Base-by-base conservation (phyloP, 2,888 invertebrate genomes). In the Mellilla xanthometata region DNA sequence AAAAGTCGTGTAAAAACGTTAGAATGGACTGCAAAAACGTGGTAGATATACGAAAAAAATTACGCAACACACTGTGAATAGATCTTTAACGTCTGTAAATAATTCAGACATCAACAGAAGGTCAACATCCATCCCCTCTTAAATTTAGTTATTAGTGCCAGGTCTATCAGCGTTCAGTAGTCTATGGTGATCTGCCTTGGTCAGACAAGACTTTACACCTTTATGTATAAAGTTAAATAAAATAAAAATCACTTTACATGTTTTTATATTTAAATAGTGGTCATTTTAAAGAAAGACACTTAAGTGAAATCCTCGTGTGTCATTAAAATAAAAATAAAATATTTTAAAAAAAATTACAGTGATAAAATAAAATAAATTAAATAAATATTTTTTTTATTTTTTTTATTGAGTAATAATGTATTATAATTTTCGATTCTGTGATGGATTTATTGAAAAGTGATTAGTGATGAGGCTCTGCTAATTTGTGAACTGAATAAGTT, bases 161-260 rank as follows among this genome's bases (percentile, higher is more conserved):
- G 47, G 29, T 72, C 63, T 65, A 47, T 31, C 7, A 38, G 12
- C 15, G 1, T 66, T 69, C 58, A 58, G 56, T 65, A 29, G 39
- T 69, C 71, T 68, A 59, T 65, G 64, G 39, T 42, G 22, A 43
- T 27, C 50, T 54, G 65, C 58, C 46, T 51, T 41, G 56, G 26
- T 48, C 31, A 45, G 50, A 46, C 56, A 57, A 43, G 58, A 56
- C 44, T 51, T 44, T 3, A 13, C 4, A 26, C 13, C n/a, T 5
- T 7, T 9, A n/a, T 2, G 4, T 32, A 23, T 32, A 34, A 39
- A 40, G n/a, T n/a, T 46, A 35, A 32, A 33, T 15, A 32, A n/a
- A n/a, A n/a, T n/a, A n/a, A n/a, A n/a, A n/a, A 12, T 23, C 15
- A 13, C 27, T 29, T 13, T 12, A 38, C n/a, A 6, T 10, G 27